These are phyloP conservation scores for Hydrolagus colliei DNA, from an alignment of 2,797 vertebrate species.

Conservation along the genomic window DNA sequence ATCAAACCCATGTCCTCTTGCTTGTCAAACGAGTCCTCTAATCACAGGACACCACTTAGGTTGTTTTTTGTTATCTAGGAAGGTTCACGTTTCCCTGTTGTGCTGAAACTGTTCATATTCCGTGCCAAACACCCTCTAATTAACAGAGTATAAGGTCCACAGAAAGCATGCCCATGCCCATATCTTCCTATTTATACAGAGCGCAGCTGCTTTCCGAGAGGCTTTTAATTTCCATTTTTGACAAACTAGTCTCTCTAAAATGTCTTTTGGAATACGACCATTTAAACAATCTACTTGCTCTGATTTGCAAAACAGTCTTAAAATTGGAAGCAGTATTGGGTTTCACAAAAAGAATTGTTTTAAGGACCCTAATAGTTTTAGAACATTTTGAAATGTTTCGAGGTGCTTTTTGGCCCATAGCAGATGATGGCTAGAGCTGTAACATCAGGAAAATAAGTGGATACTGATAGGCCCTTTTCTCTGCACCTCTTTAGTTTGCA, in stretches of 20 bases:
- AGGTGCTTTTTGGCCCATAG: no score
- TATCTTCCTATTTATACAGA: slow-evolving; percentile 43
- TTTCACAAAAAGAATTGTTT: neutral
- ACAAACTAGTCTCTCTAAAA: no score
- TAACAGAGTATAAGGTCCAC: slow-evolving; percentile 4
- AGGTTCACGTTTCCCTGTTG: neutral
- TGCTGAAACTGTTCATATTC: slow-evolving; percentile 43
- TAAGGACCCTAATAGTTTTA: neutral
- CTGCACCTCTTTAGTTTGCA: no score
- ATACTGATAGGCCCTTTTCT: no score
- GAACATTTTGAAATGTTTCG: neutral
- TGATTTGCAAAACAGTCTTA: neutral
- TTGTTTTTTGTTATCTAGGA: no score
- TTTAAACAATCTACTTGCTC: neutral
- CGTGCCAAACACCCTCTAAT: neutral
- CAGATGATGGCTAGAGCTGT: no score
- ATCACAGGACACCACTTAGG: no score
- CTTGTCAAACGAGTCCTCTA: no score
- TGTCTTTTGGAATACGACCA: neutral
- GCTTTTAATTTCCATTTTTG: slow-evolving; percentile 15
- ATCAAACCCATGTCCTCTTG: no score
- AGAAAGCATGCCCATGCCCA: slow-evolving; percentile 47
- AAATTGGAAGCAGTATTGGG: neutral
- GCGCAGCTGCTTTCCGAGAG: neutral
- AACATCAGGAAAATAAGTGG: no score